Evolutionary conservation across 2,888 invertebrate genomes (phyloP), one percentile per base, ranked within the genome.

Genomic region (Apodemia duryi): DNA sequence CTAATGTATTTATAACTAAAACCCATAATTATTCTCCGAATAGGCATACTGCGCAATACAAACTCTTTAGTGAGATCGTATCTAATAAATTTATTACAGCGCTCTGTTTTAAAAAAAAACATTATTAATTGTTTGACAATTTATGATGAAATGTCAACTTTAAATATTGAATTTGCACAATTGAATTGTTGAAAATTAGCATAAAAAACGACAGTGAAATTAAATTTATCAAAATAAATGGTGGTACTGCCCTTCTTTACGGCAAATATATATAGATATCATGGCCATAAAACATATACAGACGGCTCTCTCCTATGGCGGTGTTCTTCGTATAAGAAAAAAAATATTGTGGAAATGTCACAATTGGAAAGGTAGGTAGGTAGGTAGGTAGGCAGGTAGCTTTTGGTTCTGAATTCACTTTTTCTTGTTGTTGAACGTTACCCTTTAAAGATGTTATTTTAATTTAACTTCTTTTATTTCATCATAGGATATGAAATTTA

Each of bases 181-280:
- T 54, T 54, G 6, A 54, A 54, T 29, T 54, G 32, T 54, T 54
- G 54, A 54, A 54, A 54, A 54, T 29, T 29, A 54, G 11, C 6
- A 69, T 63, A 61, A 61, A 41, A n/a, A 41, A 61, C 41, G 38
- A 61, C 21, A 61, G 21, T 61, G 61, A 38, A 38, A 61, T 61
- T 41, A 61, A 62, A 41, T 62, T 62, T 43, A 62, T 62, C 46
- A 38, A 62, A 62, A 62, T 62, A 46, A 62, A 43, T 62, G 29
- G 62, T 21, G 46, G 46, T 41, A 62, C 61, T 41, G 38, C 61
- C 61, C 61, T 61, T 61, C 61, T 61, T 61, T n/a, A 61, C 61
- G 6, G 41, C 61, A 61, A 61, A 61, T 61, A 35, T 61, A 61
- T 61, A 35, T 61, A 61, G 13, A 61, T 61, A 41, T 38, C 61